A percentile compares a stretch with the other conserved stretches of the same genome.
phyloP scores from a whole-genome alignment of 2,113 vertebrate species.

The Coptodon bakossiorum region DNA sequence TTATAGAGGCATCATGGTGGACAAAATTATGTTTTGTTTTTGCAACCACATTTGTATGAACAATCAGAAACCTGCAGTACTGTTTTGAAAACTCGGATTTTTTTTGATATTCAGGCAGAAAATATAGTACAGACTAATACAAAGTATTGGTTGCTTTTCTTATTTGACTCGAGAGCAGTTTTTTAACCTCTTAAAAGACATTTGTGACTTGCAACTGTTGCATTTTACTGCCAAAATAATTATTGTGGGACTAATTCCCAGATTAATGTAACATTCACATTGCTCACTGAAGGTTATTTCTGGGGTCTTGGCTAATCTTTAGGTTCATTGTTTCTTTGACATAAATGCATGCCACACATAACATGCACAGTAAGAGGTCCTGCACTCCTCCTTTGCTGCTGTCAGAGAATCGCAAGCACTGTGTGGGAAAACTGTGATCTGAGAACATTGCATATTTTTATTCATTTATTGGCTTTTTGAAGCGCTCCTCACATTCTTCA shows the following conservation, averaged over 20 bases:
- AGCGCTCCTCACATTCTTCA: conserved; percentile 28
- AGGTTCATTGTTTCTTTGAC: not conserved
- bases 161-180: not conserved
- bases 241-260: not conserved
- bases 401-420: not conserved
- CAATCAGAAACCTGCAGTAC: not conserved
- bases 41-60: not conserved
- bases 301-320: not conserved
- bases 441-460: conserved; percentile 29
- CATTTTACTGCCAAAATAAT: not conserved
- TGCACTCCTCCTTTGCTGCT: not conserved
- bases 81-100: not conserved
- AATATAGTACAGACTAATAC: not conserved
- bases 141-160: not conserved
- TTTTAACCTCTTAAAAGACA: not conserved
- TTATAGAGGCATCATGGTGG: not conserved
- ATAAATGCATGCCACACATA: not conserved
- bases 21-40: not conserved
- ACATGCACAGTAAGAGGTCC: not conserved
- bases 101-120: not conserved
- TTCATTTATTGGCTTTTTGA: conserved; percentile 26
- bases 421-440: conserved; percentile 32
- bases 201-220: not conserved
- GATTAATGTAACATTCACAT: not conserved
- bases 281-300: not conserved